Percentiles rank a stretch among this genome's conserved stretches.
phyloP scores from a whole-genome alignment of 2,888 invertebrate genomes.

The Fragum sueziense region DNA sequence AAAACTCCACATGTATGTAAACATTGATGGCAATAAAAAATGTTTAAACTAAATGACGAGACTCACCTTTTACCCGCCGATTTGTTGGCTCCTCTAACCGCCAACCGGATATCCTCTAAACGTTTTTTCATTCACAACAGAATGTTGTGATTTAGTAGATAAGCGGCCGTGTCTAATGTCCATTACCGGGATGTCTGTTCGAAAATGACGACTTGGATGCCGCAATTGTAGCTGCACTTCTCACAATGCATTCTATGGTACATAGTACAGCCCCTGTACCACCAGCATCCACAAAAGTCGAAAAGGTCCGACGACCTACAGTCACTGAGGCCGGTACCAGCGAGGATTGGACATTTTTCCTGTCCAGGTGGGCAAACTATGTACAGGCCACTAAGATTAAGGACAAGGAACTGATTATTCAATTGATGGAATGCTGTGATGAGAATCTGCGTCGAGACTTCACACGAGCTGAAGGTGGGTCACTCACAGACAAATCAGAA shows the following conservation, averaged over 20 bases:
- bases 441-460: constrained; percentile 58
- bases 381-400: constrained; percentile 55
- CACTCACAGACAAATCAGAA: constrained; percentile 38
- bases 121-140: no score
- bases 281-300: constrained; percentile 13
- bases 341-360: constrained; percentile 51
- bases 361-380: constrained; percentile 58
- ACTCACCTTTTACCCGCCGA: no score
- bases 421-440: constrained; percentile 62
- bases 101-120: no score
- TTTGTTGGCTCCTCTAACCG: no score
- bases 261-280: neutral
- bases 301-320: constrained; percentile 45
- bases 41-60: no score
- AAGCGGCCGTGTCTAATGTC: no score
- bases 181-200: constrained; percentile 44
- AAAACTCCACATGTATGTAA: no score
- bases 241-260: constrained; percentile 39
- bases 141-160: no score
- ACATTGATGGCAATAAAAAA: no score
- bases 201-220: constrained; percentile 49
- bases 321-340: constrained; percentile 35
- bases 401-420: constrained; percentile 51
- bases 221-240: constrained; percentile 52
- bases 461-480: constrained; percentile 50